These are phyloP conservation scores for Podarcis lilfordi DNA, from an alignment of 2,797 vertebrate genomes.

Conservation along the genomic window DNA sequence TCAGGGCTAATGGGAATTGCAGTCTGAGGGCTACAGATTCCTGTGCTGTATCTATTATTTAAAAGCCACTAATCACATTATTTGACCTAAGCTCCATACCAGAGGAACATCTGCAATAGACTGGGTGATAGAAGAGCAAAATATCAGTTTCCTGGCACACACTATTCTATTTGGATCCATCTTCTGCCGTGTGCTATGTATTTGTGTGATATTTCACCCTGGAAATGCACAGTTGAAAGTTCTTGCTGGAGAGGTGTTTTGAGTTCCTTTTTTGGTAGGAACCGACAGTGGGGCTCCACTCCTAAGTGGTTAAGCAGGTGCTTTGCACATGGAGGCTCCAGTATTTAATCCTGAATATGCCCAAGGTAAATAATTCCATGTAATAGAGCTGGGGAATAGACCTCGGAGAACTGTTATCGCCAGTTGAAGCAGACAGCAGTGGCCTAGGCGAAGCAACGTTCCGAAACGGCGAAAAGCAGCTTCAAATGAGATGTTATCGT, in stretches of 20 bases:
- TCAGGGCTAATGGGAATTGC: no score
- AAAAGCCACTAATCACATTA: neutral
- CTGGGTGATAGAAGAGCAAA: neutral
- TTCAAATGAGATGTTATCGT: neutral
- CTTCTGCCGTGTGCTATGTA: no score
- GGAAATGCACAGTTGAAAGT: no score
- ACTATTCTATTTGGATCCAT: neutral
- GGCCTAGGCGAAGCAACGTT: neutral
- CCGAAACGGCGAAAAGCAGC: neutral
- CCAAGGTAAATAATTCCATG: neutral
- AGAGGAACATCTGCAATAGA: no score
- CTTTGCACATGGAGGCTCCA: neutral
- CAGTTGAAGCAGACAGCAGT: neutral
- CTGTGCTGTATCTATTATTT: neutral
- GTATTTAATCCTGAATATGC: neutral
- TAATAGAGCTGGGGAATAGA: neutral
- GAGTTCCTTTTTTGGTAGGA: neutral
- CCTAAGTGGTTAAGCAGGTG: neutral
- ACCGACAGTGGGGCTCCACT: neutral
- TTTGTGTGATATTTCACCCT: neutral
- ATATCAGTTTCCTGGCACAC: neutral
- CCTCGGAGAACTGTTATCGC: neutral
- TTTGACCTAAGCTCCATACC: neutral
- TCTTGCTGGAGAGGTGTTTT: neutral
- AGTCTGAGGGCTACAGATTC: neutral